Evolutionary conservation across 2,797 vertebrate genomes (phyloP), one percentile per base, ranked within the genome.

Genomic region (Sebastes elongatus): DNA sequence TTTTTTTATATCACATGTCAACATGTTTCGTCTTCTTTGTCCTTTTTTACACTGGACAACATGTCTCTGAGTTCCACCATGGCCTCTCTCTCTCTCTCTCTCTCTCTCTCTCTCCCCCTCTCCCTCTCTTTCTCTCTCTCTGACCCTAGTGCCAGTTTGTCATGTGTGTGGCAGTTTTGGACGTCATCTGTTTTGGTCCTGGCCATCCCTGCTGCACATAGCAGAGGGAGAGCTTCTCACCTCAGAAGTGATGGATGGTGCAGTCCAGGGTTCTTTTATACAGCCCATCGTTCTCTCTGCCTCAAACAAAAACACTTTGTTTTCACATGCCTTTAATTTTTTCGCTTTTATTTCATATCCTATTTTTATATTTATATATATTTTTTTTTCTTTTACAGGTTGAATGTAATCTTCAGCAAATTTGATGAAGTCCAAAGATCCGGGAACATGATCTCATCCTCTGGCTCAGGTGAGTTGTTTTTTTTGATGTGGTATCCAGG

Each of bases 401-500:
- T 99, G 96, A 99, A 99, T 97, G 98, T 99, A 92, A 99, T 99
- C 95, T 99, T 99, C 94, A 97, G 96, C 83, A 99, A 97, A 95
- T 99, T 99, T 1, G 98, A 99, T 88, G 98, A 99, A 92, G 98
- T 99, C 89, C 98, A 99, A 93, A 98, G 97, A 95, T 98, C 98
- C 27, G 98, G 98, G 89, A 97, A 97, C 93, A 99, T 99, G 98
- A 97, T 99, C 78, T 96, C 96, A 10, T 97, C 95, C 30, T 93
- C 97, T 28, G 94, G 96, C 84, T 94, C 96, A 89, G 98, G 98
- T 99, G 86, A 96, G 97, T 3, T 49, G 0, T 20, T 20, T 49
- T 74, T 16, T 42, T 14, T 65, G 1, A 22, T 27, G 32, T 22
- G 2, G 10, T 30, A 2, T 42, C 0, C 0, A 42, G 2, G 38